These are phyloP conservation scores for Onychomys leucogaster DNA, from an alignment of 2,797 vertebrate species.

Conservation along the genomic window DNA sequence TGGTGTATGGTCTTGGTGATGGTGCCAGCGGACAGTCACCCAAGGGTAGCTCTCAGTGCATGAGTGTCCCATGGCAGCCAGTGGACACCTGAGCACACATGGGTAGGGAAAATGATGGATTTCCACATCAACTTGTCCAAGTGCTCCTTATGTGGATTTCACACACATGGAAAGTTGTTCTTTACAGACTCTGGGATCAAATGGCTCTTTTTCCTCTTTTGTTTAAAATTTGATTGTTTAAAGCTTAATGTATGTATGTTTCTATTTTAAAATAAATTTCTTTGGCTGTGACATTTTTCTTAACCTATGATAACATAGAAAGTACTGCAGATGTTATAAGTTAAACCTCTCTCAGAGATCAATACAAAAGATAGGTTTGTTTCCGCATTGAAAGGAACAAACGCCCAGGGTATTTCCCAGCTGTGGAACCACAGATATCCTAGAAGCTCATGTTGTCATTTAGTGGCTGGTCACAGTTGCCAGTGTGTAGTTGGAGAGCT, in stretches of 20 bases:
- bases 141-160: background rate
- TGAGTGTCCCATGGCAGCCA: background rate
- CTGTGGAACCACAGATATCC: background rate
- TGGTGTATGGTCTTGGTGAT: background rate
- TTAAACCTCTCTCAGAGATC: background rate
- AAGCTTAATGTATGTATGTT: conserved; percentile 74
- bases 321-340: background rate
- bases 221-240: conserved; percentile 71
- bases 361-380: background rate
- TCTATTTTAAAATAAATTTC: conserved; percentile 83
- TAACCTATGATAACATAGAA: background rate
- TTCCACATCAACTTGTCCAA: background rate
- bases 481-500: too few species aligned
- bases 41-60: background rate
- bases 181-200: conserved; percentile 53
- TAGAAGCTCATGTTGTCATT: background rate
- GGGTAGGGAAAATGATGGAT: background rate
- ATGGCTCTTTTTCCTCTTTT: conserved; percentile 35
- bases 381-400: background rate
- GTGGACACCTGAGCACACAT: background rate
- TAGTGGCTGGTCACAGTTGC: background rate
- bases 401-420: accelerated
- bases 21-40: background rate
- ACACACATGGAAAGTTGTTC: background rate
- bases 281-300: conserved; percentile 59